phyloP scores from a whole-genome alignment of 2,888 invertebrate genomes.

The Drosophila imparisetae region DNA sequence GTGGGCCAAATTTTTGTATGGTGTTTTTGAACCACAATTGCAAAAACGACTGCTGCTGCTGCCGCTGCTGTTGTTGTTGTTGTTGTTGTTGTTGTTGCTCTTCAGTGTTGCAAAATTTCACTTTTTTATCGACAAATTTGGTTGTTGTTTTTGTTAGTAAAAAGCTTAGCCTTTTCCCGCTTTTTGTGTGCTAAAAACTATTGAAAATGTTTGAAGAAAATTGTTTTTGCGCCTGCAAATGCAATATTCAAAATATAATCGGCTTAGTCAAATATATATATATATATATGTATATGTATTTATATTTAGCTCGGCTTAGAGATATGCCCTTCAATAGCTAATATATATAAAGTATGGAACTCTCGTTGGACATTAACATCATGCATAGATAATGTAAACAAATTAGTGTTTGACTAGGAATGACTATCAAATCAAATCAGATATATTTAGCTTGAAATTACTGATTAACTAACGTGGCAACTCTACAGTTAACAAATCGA shows the following conservation, averaged over 20 bases:
- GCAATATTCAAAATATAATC: not conserved
- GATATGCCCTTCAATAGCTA: not conserved
- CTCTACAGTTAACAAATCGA: not conserved
- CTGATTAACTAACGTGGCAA: no score
- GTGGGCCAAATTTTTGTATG: constrained; percentile 63
- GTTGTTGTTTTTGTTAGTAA: not conserved
- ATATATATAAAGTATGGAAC: not conserved
- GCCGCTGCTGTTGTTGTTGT: constrained; percentile 2
- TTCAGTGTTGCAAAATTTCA: constrained; percentile 7
- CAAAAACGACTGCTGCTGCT: not conserved
- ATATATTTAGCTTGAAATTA: not conserved
- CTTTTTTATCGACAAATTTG: not conserved
- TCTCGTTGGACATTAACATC: not conserved
- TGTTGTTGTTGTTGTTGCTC: not conserved
- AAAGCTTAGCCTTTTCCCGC: not conserved
- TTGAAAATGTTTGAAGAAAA: not conserved
- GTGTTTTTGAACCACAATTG: constrained; percentile 32
- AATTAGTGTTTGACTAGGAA: not conserved
- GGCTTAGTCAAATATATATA: not conserved
- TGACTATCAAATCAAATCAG: no score
- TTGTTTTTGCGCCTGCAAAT: not conserved
- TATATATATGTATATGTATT: not conserved
- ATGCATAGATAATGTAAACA: not conserved
- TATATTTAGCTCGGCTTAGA: not conserved
- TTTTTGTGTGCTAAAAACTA: not conserved